A percentile compares a stretch with the other conserved stretches of the same genome.
Evolutionary conservation across 1,140 invertebrate genomes (phyloP).

Genomic region (Pinna nobilis): DNA sequence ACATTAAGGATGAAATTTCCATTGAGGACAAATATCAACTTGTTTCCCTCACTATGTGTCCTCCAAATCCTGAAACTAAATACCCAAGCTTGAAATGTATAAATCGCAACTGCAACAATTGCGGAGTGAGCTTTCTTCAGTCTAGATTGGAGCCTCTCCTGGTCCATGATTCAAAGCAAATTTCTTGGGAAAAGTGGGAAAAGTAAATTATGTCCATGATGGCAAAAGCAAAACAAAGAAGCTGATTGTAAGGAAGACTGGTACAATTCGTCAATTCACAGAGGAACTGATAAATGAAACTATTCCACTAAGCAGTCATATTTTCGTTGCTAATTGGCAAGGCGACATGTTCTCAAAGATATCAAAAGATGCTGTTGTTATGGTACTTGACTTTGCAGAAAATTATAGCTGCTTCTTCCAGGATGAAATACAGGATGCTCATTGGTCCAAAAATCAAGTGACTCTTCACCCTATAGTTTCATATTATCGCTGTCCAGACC

Average conservation of each 20-base stretch:
- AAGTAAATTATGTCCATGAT: not conserved
- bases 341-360: not conserved
- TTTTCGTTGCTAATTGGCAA: conserved; percentile 15
- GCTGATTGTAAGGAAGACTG: conserved; percentile 8
- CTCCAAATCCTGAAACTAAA: not conserved
- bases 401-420: conserved; percentile 34
- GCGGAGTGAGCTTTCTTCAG: not conserved
- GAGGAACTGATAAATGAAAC: conserved; percentile 3
- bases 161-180: not conserved
- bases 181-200: not conserved
- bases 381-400: conserved; percentile 43
- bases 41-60: not conserved
- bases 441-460: conserved; percentile 28
- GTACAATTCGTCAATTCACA: not conserved
- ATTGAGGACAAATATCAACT: not conserved
- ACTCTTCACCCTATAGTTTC: conserved; percentile 39
- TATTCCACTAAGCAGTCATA: not conserved
- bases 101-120: not conserved
- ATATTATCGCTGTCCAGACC: conserved; percentile 35
- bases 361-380: conserved; percentile 1
- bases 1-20: not conserved
- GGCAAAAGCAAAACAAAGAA: conserved; percentile 1
- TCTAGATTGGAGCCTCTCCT: not conserved
- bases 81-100: not conserved
- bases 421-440: conserved; percentile 40